Evolutionary conservation across 2,797 vertebrate genomes (phyloP).

Genomic region (Tapera naevia): DNA sequence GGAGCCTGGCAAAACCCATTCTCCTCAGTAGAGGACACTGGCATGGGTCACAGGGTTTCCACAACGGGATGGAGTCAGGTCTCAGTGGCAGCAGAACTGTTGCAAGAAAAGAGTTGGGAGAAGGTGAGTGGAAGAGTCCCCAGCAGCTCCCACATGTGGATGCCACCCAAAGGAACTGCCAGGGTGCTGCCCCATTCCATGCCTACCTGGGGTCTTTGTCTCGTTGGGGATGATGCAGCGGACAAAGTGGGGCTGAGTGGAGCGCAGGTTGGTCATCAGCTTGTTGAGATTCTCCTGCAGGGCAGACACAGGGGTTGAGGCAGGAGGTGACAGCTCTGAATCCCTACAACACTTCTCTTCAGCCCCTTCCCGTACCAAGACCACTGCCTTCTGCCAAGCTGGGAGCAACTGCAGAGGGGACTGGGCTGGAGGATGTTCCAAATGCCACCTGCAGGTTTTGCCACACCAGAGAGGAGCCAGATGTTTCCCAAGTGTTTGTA

Average conservation of each 20-base stretch:
- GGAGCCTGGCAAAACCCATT: background rate
- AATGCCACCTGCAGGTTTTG: background rate
- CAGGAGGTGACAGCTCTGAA: background rate
- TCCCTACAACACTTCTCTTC: background rate
- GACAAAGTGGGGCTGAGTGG: conserved; percentile 92
- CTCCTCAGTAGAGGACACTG: background rate
- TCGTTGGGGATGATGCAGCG: conserved; percentile 95
- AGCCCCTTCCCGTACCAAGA: background rate
- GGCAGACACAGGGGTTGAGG: background rate
- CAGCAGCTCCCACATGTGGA: background rate
- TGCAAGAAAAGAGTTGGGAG: background rate
- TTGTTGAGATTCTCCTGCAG: conserved; percentile 93
- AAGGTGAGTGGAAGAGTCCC: background rate
- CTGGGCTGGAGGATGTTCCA: background rate
- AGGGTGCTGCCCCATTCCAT: background rate
- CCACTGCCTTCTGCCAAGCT: background rate
- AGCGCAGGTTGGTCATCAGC: conserved; percentile 90
- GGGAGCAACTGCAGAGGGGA: background rate
- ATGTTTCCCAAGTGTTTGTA: background rate
- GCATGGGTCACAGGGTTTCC: background rate
- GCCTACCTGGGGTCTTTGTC: conserved; percentile 88
- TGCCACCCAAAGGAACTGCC: background rate
- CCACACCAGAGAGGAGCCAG: background rate
- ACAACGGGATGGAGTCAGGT: background rate
- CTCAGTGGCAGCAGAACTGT: background rate